Evolutionary conservation across 2,113 vertebrate genomes (phyloP), one percentile per base, ranked within the genome.

Genomic region (Elanoides forficatus): DNA sequence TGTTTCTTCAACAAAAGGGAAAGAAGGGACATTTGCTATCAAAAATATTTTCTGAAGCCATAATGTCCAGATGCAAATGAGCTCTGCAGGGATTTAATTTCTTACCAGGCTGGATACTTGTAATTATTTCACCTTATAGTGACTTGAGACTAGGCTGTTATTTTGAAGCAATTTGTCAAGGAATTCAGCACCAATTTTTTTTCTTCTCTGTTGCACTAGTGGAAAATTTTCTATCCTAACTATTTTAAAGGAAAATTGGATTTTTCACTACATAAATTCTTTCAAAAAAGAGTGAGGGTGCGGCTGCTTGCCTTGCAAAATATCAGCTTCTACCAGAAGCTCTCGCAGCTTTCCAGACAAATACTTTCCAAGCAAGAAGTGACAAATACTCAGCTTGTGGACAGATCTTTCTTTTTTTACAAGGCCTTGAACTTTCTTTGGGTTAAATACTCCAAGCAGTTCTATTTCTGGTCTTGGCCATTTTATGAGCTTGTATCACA

Each of bases 81-180:
- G 43, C 34, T 88, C 75, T 50, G 34, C 52, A 84, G 29, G 72
- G n/a, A 78, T 90, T 93, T 88, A 55, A 88, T 86, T 95, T 59
- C 63, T 84, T 84, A 56, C 47, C 36, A 95, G 30, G 80, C 26
- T 84, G 67, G 71, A 67, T 86, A 73, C 22, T 52, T 72, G 58
- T 20, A 76, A 81, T 67, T 73, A 88, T 92, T 93, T 95, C 67
- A 93, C 59, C n/a, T 83, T 94, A 74, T 21, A 91, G 21, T 81
- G n/a, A 78, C n/a, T 86, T 58, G 53, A 87, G 19, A 91, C 59
- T 53, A 62, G 53, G 42, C 25, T 87, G 45, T 63, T 90, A 56
- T 29, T 66, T 65, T 76, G 40, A 95, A 88, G 42, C 27, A 91
- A 70, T 92, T 25, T 90, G 70, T 42, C 66, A 45, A 75, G 38